phyloP scores from a whole-genome alignment of 2,888 invertebrate genomes.

The Calameuta pallipes region DNA sequence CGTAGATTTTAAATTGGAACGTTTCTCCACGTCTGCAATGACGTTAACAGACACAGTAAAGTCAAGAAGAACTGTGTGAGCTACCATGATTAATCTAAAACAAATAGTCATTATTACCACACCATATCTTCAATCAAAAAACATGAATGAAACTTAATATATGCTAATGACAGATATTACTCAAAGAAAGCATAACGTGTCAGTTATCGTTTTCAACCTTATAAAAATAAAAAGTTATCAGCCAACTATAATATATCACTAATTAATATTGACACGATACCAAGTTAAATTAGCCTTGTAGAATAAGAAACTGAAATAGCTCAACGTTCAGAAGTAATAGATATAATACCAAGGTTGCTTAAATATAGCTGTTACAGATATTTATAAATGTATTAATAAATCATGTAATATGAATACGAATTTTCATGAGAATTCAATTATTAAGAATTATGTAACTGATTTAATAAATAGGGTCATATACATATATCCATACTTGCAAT shows the following conservation, averaged over 20 bases:
- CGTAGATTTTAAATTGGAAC: conserved; percentile 74
- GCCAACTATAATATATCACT: not conserved
- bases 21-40: conserved; percentile 75
- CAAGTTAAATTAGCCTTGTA: not conserved
- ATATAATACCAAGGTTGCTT: not conserved
- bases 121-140: not conserved
- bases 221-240: not conserved
- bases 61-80: conserved; percentile 82
- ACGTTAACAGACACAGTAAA: conserved; percentile 80
- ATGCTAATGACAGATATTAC: not conserved
- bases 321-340: not conserved
- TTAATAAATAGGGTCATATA: not conserved
- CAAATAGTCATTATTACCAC: not conserved
- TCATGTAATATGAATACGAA: not conserved
- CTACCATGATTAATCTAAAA: conserved; percentile 72
- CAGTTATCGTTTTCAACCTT: not conserved
- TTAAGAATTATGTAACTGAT: not conserved
- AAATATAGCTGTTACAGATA: not conserved
- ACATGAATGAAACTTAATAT: not conserved
- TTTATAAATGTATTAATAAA: not conserved
- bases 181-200: not conserved
- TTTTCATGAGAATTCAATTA: not conserved
- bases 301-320: not conserved
- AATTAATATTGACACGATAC: not conserved
- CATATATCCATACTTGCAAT: not conserved